Evolutionary conservation across 2,797 vertebrate species (phyloP).

Genomic region (Avahi laniger): DNA sequence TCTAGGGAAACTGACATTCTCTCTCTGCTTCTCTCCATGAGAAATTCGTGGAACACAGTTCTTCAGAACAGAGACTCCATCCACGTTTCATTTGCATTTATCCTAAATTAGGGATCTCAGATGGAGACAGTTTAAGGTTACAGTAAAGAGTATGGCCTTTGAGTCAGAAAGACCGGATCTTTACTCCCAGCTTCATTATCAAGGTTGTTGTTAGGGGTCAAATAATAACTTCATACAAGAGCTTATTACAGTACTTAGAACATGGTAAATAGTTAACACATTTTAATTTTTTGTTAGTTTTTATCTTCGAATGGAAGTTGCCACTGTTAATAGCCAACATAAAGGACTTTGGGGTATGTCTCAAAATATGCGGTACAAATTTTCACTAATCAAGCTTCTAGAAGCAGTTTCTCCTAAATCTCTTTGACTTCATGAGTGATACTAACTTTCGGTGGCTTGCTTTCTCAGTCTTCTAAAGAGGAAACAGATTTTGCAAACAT

Average conservation of each 20-base stretch:
- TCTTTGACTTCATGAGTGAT: not conserved
- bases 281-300: conserved; percentile 53
- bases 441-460: conserved; percentile 36
- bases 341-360: not conserved
- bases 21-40: conserved; percentile 31
- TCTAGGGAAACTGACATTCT: not conserved
- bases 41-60: not conserved
- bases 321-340: not conserved
- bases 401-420: conserved; percentile 30
- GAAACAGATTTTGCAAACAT: conserved; percentile 70
- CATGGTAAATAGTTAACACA: not conserved
- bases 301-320: conserved; percentile 41
- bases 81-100: not conserved
- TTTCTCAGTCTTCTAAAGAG: conserved; percentile 55
- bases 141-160: not conserved
- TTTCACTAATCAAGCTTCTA: conserved; percentile 20
- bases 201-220: not conserved
- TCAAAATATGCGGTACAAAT: not conserved
- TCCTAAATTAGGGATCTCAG: not conserved
- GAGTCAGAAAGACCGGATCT: not conserved
- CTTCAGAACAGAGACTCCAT: conserved; percentile 13
- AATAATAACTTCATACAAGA: not conserved
- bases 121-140: not conserved
- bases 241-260: not conserved
- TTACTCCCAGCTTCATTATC: not conserved